A percentile compares a stretch with the other conserved stretches of the same genome.
Conservation (phyloP, 2,113 vertebrate genomes). For the Ctenodactylus gundi region DNA sequence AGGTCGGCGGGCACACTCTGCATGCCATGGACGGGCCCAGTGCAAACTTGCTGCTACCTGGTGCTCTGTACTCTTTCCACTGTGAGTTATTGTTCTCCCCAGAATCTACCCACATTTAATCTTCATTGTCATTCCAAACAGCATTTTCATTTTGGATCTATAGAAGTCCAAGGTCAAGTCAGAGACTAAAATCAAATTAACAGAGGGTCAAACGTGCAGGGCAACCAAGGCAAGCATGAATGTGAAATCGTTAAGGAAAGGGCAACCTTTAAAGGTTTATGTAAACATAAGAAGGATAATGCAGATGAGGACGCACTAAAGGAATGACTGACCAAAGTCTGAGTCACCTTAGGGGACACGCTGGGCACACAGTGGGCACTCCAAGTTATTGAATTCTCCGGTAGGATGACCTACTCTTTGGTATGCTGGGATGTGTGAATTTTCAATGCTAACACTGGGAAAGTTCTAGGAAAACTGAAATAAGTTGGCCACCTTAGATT, state of each 20-base stretch:
- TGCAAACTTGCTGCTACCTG: background rate
- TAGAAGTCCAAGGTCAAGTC: conserved; percentile 50
- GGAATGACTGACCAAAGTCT: background rate
- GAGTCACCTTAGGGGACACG: no score
- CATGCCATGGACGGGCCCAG: rapidly evolving
- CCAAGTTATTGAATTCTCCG: background rate
- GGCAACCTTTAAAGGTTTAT: background rate
- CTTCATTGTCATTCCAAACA: conserved; percentile 17
- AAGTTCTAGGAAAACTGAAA: background rate
- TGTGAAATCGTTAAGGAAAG: background rate
- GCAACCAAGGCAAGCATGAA: background rate
- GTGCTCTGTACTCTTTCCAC: background rate
- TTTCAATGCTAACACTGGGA: background rate
- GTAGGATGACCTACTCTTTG: no score
- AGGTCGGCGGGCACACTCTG: background rate
- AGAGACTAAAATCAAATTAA: conserved; percentile 68
- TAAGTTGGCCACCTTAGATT: no score
- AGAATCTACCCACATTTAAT: background rate
- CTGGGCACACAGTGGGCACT: background rate
- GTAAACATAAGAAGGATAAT: background rate
- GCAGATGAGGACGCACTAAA: background rate
- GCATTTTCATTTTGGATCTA: conserved; percentile 29
- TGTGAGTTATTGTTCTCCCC: background rate
- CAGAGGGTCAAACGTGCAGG: conserved; percentile 9
- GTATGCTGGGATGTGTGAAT: background rate